Evolutionary conservation across 1,140 invertebrate species (phyloP).

Genomic region (Megalopta genalis): DNA sequence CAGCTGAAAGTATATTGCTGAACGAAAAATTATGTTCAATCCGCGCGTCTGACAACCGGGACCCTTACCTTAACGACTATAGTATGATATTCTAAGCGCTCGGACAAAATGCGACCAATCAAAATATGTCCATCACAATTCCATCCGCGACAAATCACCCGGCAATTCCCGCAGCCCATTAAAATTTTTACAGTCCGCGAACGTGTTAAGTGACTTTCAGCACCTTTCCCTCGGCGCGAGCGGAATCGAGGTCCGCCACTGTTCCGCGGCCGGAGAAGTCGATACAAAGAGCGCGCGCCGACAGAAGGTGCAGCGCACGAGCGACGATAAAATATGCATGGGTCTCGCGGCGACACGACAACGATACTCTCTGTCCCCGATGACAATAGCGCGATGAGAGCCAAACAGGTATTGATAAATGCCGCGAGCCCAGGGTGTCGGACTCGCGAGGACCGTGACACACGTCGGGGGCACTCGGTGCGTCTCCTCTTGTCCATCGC

Average conservation of each 20-base stretch:
- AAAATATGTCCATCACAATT: too few relatives aligned
- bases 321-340: constrained; percentile 10
- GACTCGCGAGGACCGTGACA: not conserved
- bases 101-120: too few relatives aligned
- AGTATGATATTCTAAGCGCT: too few relatives aligned
- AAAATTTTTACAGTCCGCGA: too few relatives aligned
- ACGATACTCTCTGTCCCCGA: not conserved
- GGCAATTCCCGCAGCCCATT: too few relatives aligned
- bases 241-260: not conserved
- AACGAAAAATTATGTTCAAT: too few relatives aligned
- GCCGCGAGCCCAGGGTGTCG: not conserved
- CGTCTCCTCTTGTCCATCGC: not conserved
- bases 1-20: too few relatives aligned
- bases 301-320: not conserved
- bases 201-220: too few relatives aligned
- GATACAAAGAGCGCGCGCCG: not conserved
- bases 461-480: too few relatives aligned
- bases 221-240: not conserved
- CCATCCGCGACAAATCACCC: too few relatives aligned
- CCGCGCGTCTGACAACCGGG: too few relatives aligned
- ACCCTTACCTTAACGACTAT: too few relatives aligned
- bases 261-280: not conserved
- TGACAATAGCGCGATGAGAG: not conserved
- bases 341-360: not conserved
- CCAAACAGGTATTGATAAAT: constrained; percentile 12